Percentiles rank a stretch among this genome's conserved stretches.
Evolutionary conservation across 1,140 invertebrate species (phyloP).

Genomic region (Drosophila kurseongensis): DNA sequence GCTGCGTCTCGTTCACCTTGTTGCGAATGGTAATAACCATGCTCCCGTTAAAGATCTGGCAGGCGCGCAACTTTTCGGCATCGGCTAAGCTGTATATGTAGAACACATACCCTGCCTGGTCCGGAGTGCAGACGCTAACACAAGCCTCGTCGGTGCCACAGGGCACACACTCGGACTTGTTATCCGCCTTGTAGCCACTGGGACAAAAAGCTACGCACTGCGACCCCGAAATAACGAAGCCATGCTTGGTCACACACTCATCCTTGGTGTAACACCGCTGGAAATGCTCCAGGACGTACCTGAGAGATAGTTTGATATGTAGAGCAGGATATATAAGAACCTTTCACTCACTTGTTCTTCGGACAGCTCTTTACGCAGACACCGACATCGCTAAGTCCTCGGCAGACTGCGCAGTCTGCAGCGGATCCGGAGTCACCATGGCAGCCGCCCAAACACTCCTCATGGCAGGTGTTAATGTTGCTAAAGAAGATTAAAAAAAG

Average conservation of each 20-base stretch:
- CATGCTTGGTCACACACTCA: slow-evolving; percentile 42
- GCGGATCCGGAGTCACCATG: slow-evolving; percentile 36
- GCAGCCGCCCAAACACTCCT: slow-evolving; percentile 73
- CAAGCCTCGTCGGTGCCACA: slow-evolving; percentile 51
- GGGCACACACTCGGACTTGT: slow-evolving; percentile 32
- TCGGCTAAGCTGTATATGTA: slow-evolving; percentile 63
- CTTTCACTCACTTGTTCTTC: slow-evolving; percentile 51
- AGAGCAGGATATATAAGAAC: not conserved
- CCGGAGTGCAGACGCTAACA: slow-evolving; percentile 58
- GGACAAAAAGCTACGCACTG: slow-evolving; percentile 70
- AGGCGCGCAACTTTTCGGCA: slow-evolving; percentile 65
- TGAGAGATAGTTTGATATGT: not conserved
- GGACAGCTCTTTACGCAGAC: slow-evolving; percentile 69
- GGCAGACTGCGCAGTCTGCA: slow-evolving; percentile 60
- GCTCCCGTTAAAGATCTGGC: slow-evolving; percentile 68
- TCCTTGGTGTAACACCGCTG: slow-evolving; percentile 62
- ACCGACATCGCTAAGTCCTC: slow-evolving; percentile 57
- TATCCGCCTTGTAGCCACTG: slow-evolving; percentile 56
- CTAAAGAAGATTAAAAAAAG: not conserved
- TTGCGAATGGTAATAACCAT: slow-evolving; percentile 63
- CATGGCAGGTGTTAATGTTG: slow-evolving; percentile 54
- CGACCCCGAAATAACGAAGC: slow-evolving; percentile 26
- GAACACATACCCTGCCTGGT: slow-evolving; percentile 18
- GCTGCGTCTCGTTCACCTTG: slow-evolving; percentile 55
- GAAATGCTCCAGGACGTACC: slow-evolving; percentile 57